A percentile compares a stretch with the other conserved stretches of the same genome.
phyloP scores from a whole-genome alignment of 2,113 vertebrate genomes.

The Melanotaenia duboulayi region DNA sequence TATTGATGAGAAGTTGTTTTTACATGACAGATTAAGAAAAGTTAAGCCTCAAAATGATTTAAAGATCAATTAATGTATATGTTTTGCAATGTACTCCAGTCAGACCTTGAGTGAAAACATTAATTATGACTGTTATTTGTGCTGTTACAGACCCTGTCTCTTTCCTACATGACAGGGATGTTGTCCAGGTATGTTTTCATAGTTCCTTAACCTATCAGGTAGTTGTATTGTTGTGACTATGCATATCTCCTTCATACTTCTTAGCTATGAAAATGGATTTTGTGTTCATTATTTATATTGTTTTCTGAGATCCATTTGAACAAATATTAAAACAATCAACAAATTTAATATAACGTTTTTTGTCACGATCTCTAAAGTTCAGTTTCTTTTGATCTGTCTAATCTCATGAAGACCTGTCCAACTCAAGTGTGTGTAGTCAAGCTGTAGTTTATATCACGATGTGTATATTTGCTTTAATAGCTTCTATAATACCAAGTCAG shows the following conservation, averaged over 20 bases:
- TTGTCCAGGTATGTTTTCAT: constrained; percentile 85
- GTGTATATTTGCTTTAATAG: constrained; percentile 68
- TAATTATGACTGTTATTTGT: neutral
- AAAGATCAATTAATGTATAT: neutral
- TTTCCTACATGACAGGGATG: constrained; percentile 96
- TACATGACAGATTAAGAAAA: neutral
- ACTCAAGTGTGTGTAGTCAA: neutral
- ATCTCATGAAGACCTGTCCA: neutral
- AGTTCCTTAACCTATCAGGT: neutral
- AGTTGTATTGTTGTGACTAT: neutral
- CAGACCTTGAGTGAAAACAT: neutral
- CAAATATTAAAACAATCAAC: neutral
- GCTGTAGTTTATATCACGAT: neutral
- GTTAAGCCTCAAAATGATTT: no score
- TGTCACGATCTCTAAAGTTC: neutral
- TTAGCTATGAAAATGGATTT: constrained; percentile 29
- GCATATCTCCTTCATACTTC: constrained; percentile 19
- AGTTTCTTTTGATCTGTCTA: neutral
- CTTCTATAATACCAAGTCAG: constrained; percentile 93
- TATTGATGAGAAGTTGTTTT: neutral
- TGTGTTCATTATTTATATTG: constrained; percentile 1
- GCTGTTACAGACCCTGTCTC: constrained; percentile 89
- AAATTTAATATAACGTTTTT: neutral
- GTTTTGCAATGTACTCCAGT: neutral
- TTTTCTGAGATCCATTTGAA: neutral